These are phyloP conservation scores for Drosophila aldrichi DNA, from an alignment of 2,888 invertebrate species.

Conservation along the genomic window DNA sequence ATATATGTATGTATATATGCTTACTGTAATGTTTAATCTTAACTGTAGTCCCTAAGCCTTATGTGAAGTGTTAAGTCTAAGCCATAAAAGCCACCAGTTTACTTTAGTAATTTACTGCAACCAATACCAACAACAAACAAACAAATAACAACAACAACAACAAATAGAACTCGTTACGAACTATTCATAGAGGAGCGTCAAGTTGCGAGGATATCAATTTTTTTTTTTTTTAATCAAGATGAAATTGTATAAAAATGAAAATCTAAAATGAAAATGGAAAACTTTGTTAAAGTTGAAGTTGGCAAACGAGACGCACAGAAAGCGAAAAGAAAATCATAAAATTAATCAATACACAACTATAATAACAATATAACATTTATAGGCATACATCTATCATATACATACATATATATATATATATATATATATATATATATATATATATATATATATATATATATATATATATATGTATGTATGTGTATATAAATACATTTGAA, in stretches of 20 bases:
- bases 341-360: conserved; percentile 34
- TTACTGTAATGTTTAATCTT: conserved; percentile 34
- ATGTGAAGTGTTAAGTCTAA: conserved; percentile 70
- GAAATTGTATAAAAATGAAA: conserved; percentile 18
- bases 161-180: conserved; percentile 19
- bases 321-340: conserved; percentile 30
- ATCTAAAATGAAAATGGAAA: conserved; percentile 1
- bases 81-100: conserved; percentile 78
- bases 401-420: conserved; percentile 17
- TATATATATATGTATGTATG: conserved; percentile 6
- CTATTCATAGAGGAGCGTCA: conserved; percentile 5
- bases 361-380: conserved; percentile 36
- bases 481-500: conserved; percentile 12
- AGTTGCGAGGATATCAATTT: conserved; percentile 5
- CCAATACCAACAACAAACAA: conserved; percentile 36
- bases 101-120: conserved; percentile 65
- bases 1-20: conserved; percentile 29
- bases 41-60: conserved; percentile 46
- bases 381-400: conserved; percentile 39
- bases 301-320: conserved; percentile 46
- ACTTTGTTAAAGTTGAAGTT: conserved; percentile 30
- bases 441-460: conserved; percentile 16
- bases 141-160: conserved; percentile 15
- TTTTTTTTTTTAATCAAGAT: neutral
- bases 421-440: conserved; percentile 12